phyloP scores from a whole-genome alignment of 2,888 invertebrate species.

The Sialis lutaria region DNA sequence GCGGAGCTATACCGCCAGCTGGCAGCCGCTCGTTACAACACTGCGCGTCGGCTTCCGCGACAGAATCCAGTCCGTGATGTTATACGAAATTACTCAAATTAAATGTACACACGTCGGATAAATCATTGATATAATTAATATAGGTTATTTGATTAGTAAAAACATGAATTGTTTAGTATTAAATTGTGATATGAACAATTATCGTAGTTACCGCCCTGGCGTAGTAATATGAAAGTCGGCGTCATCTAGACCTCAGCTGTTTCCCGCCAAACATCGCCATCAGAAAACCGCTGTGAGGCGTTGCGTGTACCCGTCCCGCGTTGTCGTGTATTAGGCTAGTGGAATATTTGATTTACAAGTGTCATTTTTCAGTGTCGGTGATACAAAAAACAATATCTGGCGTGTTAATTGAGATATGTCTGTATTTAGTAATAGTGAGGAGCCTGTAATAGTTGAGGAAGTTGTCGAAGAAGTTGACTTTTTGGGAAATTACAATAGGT shows the following conservation, averaged over 20 bases:
- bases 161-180: not conserved
- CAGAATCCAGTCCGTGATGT: conserved; percentile 21
- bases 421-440: conserved; percentile 31
- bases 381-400: conserved; percentile 7
- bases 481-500: conserved; percentile 29
- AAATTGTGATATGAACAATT: too few relatives aligned
- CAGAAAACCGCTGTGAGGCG: conserved; percentile 40
- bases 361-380: conserved; percentile 11
- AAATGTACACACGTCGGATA: too few relatives aligned
- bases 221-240: conserved; percentile 26
- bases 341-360: conserved; percentile 16
- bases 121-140: too few relatives aligned
- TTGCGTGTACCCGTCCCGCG: conserved; percentile 30
- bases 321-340: conserved; percentile 20
- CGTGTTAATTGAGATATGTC: conserved; percentile 26
- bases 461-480: conserved; percentile 33
- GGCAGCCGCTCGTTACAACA: conserved; percentile 34
- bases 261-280: conserved; percentile 51
- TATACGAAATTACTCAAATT: conserved; percentile 10
- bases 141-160: too few relatives aligned
- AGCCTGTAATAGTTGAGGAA: conserved; percentile 32
- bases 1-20: conserved; percentile 36
- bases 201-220: conserved; percentile 12
- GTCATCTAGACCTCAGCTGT: conserved; percentile 42
- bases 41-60: conserved; percentile 21